phyloP scores from a whole-genome alignment of 2,797 vertebrate genomes.

The Epinephelus malabaricus region DNA sequence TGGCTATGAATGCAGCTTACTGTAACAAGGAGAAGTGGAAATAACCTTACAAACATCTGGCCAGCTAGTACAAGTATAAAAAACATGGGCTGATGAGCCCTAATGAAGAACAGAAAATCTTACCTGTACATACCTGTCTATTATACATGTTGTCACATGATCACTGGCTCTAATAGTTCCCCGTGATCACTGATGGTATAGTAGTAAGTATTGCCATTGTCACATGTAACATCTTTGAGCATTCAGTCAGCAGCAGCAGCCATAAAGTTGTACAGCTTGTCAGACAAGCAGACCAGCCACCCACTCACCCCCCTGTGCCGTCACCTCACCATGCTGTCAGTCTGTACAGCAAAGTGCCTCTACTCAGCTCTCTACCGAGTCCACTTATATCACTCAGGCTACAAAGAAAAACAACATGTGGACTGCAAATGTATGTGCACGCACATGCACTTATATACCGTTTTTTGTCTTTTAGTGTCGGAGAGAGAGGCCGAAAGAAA shows the following conservation, averaged over 20 bases:
- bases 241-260: conserved; percentile 7
- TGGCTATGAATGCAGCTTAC: background rate
- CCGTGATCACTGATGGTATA: background rate
- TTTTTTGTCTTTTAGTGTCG: conserved; percentile 60
- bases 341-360: conserved; percentile 1
- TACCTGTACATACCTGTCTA: background rate
- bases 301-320: background rate
- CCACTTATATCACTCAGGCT: conserved; percentile 15
- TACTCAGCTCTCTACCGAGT: conserved; percentile 8
- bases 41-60: background rate
- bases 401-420: conserved; percentile 64
- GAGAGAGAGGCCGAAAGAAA: conserved; percentile 28
- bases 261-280: conserved; percentile 29
- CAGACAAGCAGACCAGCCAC: conserved; percentile 40
- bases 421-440: conserved; percentile 45
- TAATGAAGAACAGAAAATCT: background rate
- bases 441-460: conserved; percentile 22
- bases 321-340: conserved; percentile 13
- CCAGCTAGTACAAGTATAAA: background rate
- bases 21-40: background rate
- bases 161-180: background rate
- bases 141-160: background rate
- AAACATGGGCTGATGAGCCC: background rate
- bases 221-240: background rate
- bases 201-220: background rate